phyloP scores from a whole-genome alignment of 2,888 invertebrate genomes.

The Hydrotaea cyrtoneurina region DNA sequence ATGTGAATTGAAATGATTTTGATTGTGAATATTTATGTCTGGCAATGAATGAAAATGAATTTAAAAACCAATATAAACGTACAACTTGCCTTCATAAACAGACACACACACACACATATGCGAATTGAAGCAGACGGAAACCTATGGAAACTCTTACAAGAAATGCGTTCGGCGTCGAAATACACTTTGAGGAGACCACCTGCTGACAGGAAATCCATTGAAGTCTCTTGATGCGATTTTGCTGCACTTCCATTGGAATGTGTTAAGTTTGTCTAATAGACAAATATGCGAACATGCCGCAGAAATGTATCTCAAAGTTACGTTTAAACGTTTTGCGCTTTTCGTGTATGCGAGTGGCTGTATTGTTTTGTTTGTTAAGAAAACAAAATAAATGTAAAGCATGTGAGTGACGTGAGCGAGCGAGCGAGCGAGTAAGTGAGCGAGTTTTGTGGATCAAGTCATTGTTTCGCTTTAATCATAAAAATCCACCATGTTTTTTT shows the following conservation, averaged over 20 bases:
- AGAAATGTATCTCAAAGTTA: constrained; percentile 25
- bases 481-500: constrained; percentile 65
- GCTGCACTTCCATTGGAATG: constrained; percentile 32
- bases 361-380: constrained; percentile 26
- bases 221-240: constrained; percentile 35
- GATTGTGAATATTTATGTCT: constrained; percentile 39
- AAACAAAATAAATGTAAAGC: constrained; percentile 44
- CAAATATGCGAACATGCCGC: background rate
- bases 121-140: no score
- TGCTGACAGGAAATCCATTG: constrained; percentile 76
- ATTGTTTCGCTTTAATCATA: constrained; percentile 58
- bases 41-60: constrained; percentile 28
- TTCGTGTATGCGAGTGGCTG: background rate
- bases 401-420: background rate
- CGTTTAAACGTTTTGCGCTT: constrained; percentile 29
- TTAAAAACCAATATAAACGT: constrained; percentile 18
- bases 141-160: no score
- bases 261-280: constrained; percentile 9
- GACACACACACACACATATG: background rate
- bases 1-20: background rate
- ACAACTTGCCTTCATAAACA: constrained; percentile 30
- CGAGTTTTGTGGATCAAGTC: constrained; percentile 51
- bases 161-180: no score
- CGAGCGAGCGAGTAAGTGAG: constrained; percentile 15
- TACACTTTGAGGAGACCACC: constrained; percentile 72